Conservation (phyloP, 2,797 vertebrate genomes). For the Monodelphis domestica region DNA sequence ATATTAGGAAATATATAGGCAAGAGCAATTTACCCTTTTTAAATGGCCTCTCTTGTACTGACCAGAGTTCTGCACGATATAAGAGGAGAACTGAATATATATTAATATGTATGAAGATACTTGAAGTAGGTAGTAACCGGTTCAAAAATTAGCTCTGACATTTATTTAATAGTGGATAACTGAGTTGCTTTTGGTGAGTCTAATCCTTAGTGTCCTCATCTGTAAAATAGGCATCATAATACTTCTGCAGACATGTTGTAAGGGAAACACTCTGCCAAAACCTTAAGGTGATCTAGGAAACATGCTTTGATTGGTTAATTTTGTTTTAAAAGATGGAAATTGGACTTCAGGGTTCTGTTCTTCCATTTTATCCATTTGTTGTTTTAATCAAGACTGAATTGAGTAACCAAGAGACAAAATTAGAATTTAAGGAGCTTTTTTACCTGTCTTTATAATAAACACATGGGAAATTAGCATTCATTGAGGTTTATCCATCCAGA, state of each 20-base stretch:
- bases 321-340: background rate
- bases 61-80: too few relatives aligned
- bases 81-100: too few relatives aligned
- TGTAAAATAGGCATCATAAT: background rate
- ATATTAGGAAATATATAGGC: too few relatives aligned
- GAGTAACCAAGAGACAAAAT: background rate
- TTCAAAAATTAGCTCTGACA: background rate
- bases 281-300: background rate
- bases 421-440: background rate
- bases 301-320: background rate
- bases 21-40: too few relatives aligned
- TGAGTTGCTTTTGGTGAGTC: background rate
- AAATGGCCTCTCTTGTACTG: too few relatives aligned
- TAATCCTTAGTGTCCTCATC: background rate
- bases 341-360: background rate
- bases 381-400: background rate
- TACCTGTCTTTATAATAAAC: background rate
- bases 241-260: background rate
- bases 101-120: too few relatives aligned
- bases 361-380: background rate
- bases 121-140: too few relatives aligned
- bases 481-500: background rate
- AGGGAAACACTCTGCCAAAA: background rate
- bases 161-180: background rate
- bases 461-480: background rate